phyloP scores from a whole-genome alignment of 92 coral and sea anemone species.

The Epizoanthus rinbou region DNA sequence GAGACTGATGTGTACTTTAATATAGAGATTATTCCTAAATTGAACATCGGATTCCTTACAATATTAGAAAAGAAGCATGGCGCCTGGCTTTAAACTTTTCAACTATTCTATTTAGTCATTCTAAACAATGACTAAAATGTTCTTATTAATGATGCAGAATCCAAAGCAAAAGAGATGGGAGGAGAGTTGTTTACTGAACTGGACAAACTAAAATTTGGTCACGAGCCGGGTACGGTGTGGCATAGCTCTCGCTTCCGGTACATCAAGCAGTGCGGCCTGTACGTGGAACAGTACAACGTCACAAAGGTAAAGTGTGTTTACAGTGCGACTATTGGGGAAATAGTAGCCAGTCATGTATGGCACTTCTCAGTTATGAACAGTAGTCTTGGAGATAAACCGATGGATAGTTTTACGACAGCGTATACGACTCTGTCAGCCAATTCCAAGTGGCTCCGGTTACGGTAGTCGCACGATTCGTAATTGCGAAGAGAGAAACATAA shows the following conservation, averaged over 20 bases:
- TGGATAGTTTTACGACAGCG: too few relatives aligned
- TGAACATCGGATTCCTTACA: too few relatives aligned
- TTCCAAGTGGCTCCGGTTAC: too few relatives aligned
- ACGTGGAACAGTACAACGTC: slow-evolving; percentile 86
- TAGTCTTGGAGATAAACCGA: background rate
- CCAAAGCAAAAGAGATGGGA: slow-evolving; percentile 12
- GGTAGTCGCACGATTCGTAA: too few relatives aligned
- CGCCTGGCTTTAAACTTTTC: too few relatives aligned
- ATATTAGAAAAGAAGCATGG: too few relatives aligned
- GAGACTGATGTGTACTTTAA: too few relatives aligned
- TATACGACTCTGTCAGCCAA: too few relatives aligned
- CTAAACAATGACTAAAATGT: too few relatives aligned
- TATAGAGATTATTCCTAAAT: too few relatives aligned
- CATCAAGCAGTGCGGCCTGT: slow-evolving; percentile 86
- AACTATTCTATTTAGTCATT: too few relatives aligned
- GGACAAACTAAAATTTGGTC: slow-evolving; percentile 65
- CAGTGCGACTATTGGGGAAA: background rate
- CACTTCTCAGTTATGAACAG: background rate
- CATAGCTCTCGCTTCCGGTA: slow-evolving; percentile 63
- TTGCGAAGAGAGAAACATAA: too few relatives aligned
- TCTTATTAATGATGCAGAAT: background rate
- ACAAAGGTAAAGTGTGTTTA: slow-evolving; percentile 60
- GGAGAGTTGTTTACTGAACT: slow-evolving; percentile 48
- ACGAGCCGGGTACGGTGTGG: slow-evolving; percentile 71
- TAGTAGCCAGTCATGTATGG: background rate